phyloP scores from a whole-genome alignment of 2,797 vertebrate genomes.

The Phylloscopus collybita region DNA sequence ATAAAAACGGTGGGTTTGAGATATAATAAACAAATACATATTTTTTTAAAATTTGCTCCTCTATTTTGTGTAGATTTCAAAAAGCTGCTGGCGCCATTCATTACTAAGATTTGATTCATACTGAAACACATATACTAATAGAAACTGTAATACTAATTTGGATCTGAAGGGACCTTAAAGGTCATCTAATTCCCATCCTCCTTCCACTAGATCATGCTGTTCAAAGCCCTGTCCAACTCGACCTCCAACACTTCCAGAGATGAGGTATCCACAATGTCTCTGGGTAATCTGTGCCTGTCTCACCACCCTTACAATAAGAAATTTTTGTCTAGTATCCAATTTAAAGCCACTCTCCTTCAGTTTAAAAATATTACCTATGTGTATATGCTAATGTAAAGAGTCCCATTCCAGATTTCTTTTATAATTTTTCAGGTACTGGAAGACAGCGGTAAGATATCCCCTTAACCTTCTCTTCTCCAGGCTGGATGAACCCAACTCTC shows the following conservation, averaged over 20 bases:
- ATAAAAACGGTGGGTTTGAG: slow-evolving; percentile 46
- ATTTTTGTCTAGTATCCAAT: not conserved
- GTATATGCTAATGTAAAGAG: not conserved
- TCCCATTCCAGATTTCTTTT: not conserved
- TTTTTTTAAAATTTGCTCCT: rapidly evolving
- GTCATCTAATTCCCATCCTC: not conserved
- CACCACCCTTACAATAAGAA: not conserved
- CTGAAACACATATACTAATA: not conserved
- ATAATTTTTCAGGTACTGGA: not conserved
- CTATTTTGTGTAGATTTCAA: not conserved
- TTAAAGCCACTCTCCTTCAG: not conserved
- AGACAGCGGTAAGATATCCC: not conserved
- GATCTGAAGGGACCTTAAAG: not conserved
- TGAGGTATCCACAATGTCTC: not conserved
- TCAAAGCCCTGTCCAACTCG: not conserved
- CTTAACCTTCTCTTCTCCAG: not conserved
- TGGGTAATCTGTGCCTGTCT: not conserved
- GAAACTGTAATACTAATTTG: not conserved
- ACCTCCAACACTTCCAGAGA: not conserved
- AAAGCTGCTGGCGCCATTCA: not conserved
- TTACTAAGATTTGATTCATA: not conserved
- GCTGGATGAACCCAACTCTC: not conserved
- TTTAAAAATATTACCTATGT: not conserved
- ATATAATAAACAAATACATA: not conserved
- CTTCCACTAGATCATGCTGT: not conserved